A percentile compares a stretch with the other conserved stretches of the same genome.
Conservation (phyloP, 2,797 vertebrate genomes). For the Synaphobranchus kaupii region DNA sequence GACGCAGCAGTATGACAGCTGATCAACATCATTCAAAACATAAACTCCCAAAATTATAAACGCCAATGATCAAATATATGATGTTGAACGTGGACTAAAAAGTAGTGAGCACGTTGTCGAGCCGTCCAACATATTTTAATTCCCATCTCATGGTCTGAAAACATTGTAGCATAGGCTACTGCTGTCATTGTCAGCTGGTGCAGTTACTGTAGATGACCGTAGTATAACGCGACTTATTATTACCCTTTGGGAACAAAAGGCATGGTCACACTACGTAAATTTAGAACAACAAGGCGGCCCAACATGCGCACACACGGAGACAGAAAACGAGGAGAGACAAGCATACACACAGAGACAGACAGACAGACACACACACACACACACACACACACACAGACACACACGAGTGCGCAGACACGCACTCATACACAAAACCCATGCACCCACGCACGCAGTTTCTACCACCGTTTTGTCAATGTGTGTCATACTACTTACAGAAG, state of each 20-base stretch:
- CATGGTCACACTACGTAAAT: slow-evolving; percentile 61
- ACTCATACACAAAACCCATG: background rate
- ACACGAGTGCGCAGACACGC: background rate
- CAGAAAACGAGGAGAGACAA: slow-evolving; percentile 29
- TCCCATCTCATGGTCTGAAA: slow-evolving; percentile 10
- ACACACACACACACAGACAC: background rate
- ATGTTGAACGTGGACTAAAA: background rate
- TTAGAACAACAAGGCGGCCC: slow-evolving; percentile 47
- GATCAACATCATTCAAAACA: background rate
- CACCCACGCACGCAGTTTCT: slow-evolving; percentile 24
- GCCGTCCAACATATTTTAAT: background rate
- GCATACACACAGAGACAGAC: slow-evolving; percentile 21
- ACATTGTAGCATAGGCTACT: slow-evolving; percentile 45
- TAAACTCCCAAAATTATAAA: background rate
- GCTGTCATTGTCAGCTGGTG: slow-evolving; percentile 66
- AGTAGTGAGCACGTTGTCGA: background rate
- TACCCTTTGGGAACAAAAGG: slow-evolving; percentile 70
- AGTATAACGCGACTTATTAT: slow-evolving; percentile 71
- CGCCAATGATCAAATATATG: background rate
- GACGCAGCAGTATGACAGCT: background rate
- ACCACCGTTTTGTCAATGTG: slow-evolving; percentile 1
- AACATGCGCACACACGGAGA: slow-evolving; percentile 49
- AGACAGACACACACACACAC: background rate
- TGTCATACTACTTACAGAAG: background rate
- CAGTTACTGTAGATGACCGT: slow-evolving; percentile 44